Base-by-base conservation (phyloP, 30 jellyfish, hydroid and myxozoan genomes). In the Aurelia sp. region DNA sequence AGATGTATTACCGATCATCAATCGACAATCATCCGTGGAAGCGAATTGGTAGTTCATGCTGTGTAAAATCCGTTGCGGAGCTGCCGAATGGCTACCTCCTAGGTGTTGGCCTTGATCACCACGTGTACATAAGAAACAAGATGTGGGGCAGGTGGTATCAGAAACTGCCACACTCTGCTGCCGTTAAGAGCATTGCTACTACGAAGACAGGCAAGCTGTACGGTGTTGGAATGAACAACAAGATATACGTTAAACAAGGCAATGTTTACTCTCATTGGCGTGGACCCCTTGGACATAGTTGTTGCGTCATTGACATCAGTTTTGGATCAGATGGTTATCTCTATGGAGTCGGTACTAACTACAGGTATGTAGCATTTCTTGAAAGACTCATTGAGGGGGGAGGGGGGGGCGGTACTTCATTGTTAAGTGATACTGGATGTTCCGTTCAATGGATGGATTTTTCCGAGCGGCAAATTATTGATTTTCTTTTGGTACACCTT, bases 51-150 rank as follows among this genome's bases (percentile, higher is more conserved):
- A 16, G 38, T 40, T 79, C 90, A 19, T 79, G 90, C 31, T 79
- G 90, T 70, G 80, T 79, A 10, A 79, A 63, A 62, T 64, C 90
- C 30, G 74, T 79, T 17, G 72, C 90, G 16, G 81, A 64, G 53
- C 27, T 79, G 31, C 24, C 20, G 51, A 47, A 52, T 63, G 90
- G 90, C 35, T 72, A 51, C 72, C 66, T 79, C n/a, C 22, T 79
- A 35, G 90, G 90, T 5, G 90, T 79, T 8, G 90, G 90, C 5
- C 48, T 16, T 59, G 30, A 35, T 24, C 38, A 35, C 68, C 60
- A 30, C 59, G 87, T 74, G 48, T 0, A 44, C 55, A 44, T 53
- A 33, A 57, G 76, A 33, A 17, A 50, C 8, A 40, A 19, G 8
- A 47, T 76, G 17, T 53, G 40, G 41, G 66, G 74, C 50, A 57